phyloP scores from a whole-genome alignment of 2,888 invertebrate genomes.

The Acleris sparsana region DNA sequence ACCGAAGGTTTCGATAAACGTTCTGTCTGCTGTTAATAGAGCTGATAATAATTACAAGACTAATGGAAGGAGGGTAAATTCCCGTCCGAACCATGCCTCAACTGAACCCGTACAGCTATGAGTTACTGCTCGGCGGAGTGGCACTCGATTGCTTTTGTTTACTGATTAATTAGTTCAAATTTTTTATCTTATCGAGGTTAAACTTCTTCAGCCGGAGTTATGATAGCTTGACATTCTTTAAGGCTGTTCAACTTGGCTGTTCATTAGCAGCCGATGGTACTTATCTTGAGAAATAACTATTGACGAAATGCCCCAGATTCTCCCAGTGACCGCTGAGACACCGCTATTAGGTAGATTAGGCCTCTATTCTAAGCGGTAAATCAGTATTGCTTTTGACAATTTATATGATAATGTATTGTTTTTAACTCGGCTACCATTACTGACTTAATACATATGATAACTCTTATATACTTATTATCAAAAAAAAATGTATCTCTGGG shows the following conservation, averaged over 20 bases:
- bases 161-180: slow-evolving; percentile 33
- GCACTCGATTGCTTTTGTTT: slow-evolving; percentile 31
- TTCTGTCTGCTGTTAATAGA: no score
- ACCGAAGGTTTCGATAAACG: background rate
- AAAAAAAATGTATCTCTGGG: no score
- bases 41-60: slow-evolving; percentile 17
- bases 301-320: background rate
- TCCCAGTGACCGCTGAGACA: no score
- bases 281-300: background rate
- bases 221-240: slow-evolving; percentile 32
- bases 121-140: slow-evolving; percentile 30
- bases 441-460: no score
- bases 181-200: slow-evolving; percentile 34
- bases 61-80: slow-evolving; percentile 16
- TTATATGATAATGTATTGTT: no score
- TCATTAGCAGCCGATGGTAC: background rate
- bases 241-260: slow-evolving; percentile 23
- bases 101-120: slow-evolving; percentile 29
- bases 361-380: no score
- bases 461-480: no score
- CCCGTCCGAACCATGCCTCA: slow-evolving; percentile 5
- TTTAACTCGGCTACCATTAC: no score
- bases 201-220: slow-evolving; percentile 19
- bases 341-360: no score
- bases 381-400: no score